phyloP scores from a whole-genome alignment of 2,797 vertebrate species.

The Alosa sapidissima region DNA sequence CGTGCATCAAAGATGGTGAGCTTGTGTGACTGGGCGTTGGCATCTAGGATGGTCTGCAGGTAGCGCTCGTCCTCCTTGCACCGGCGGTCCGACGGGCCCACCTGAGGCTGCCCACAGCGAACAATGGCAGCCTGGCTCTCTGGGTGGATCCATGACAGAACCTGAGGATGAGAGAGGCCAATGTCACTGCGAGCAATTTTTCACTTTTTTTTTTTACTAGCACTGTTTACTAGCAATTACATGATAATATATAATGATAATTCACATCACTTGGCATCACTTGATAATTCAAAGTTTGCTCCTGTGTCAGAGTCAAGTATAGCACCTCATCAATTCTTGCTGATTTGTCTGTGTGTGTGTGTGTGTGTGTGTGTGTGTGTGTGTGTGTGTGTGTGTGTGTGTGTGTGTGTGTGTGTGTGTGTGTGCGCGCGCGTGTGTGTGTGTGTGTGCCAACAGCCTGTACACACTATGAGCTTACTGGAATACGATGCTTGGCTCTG shows the following conservation, averaged over 20 bases:
- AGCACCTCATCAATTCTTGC: neutral
- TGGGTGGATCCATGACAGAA: constrained; percentile 96
- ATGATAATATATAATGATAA: no score
- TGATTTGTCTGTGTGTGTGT: neutral
- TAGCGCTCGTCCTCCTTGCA: constrained; percentile 95
- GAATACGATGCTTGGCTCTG: constrained; percentile 90
- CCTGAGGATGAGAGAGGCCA: constrained; percentile 66
- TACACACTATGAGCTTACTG: constrained; percentile 75
- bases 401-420: neutral
- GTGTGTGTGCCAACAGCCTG: neutral
- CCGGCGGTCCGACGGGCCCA: constrained; percentile 88
- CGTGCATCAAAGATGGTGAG: constrained; percentile 93
- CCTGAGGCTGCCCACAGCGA: constrained; percentile 89
- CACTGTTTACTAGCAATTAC: neutral
- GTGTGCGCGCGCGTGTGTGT: neutral
- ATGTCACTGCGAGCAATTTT: neutral
- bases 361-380: neutral
- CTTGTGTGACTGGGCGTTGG: constrained; percentile 97
- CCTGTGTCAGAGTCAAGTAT: neutral
- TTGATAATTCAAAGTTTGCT: neutral
- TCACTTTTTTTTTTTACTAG: neutral
- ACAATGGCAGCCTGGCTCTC: constrained; percentile 93
- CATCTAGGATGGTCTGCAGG: constrained; percentile 94
- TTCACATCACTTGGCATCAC: no score
- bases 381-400: neutral